Conservation (phyloP, 2,888 invertebrate species). For the Nephrotoma guestfalica region DNA sequence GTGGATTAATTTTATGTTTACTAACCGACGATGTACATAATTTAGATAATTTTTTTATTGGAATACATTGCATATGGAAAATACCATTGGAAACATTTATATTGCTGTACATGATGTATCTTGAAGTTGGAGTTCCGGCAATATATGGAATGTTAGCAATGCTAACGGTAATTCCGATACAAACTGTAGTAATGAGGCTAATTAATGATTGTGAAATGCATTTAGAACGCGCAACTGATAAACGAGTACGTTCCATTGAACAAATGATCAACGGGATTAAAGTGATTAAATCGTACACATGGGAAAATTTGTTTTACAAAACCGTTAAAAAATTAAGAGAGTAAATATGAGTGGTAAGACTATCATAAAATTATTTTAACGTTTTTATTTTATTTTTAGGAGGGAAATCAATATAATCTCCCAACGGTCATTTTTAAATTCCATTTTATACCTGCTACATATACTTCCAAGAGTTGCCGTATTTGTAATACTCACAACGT, state of each 20-base stretch:
- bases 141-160: slow-evolving; percentile 47
- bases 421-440: slow-evolving; percentile 50
- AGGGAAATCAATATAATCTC: slow-evolving; percentile 49
- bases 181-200: not conserved
- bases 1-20: slow-evolving; percentile 44
- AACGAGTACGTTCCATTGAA: slow-evolving; percentile 69
- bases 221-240: slow-evolving; percentile 56
- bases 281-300: slow-evolving; percentile 78
- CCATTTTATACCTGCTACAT: slow-evolving; percentile 40
- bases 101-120: slow-evolving; percentile 29
- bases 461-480: slow-evolving; percentile 40
- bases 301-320: slow-evolving; percentile 63
- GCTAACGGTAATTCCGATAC: slow-evolving; percentile 45
- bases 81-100: slow-evolving; percentile 44
- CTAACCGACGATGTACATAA: slow-evolving; percentile 77
- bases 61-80: slow-evolving; percentile 73
- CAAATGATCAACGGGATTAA: slow-evolving; percentile 73
- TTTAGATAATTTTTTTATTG: slow-evolving; percentile 68
- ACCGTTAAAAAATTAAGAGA: slow-evolving; percentile 49
- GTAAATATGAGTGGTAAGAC: slow-evolving; percentile 34
- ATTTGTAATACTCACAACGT: slow-evolving; percentile 42
- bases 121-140: slow-evolving; percentile 41
- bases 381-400: slow-evolving; percentile 24
- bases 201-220: slow-evolving; percentile 25
- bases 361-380: slow-evolving; percentile 28